Evolutionary conservation across 64 coral and sea anemone species (phyloP).

Genomic region (Hydrozoanthus tunicans): DNA sequence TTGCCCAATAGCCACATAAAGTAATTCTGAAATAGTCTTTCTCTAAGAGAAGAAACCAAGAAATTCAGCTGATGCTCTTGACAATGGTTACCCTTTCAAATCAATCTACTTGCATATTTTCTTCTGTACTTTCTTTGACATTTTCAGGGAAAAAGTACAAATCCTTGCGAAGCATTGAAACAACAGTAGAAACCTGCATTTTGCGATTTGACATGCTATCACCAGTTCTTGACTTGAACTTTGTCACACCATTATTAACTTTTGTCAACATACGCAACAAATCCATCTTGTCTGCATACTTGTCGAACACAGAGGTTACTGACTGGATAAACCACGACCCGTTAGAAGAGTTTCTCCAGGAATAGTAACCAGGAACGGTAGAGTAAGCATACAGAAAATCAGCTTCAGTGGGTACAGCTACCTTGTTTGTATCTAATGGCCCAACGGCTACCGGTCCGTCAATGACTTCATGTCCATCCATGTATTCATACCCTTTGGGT

Average conservation of each 20-base stretch:
- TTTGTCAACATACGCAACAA: constrained; percentile 80
- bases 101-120: background rate
- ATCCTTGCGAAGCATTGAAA: constrained; percentile 92
- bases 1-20: no score
- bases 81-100: no score
- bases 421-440: background rate
- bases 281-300: constrained; percentile 74
- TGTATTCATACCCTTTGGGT: background rate
- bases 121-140: constrained; percentile 24
- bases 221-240: constrained; percentile 70
- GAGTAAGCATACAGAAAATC: constrained; percentile 92
- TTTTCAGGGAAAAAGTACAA: constrained; percentile 87
- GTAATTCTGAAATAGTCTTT: no score
- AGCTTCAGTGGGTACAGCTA: constrained; percentile 64
- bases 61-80: no score
- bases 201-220: constrained; percentile 75
- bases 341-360: constrained; percentile 77
- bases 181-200: constrained; percentile 73
- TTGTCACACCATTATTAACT: constrained; percentile 70
- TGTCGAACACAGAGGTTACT: constrained; percentile 54
- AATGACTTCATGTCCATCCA: background rate
- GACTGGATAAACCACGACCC: constrained; percentile 94
- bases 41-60: no score
- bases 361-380: constrained; percentile 91
- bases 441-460: background rate